Percentiles rank a stretch among this genome's conserved stretches.
Conservation (phyloP, 2,113 vertebrate species). For the Nematolebias whitei region DNA sequence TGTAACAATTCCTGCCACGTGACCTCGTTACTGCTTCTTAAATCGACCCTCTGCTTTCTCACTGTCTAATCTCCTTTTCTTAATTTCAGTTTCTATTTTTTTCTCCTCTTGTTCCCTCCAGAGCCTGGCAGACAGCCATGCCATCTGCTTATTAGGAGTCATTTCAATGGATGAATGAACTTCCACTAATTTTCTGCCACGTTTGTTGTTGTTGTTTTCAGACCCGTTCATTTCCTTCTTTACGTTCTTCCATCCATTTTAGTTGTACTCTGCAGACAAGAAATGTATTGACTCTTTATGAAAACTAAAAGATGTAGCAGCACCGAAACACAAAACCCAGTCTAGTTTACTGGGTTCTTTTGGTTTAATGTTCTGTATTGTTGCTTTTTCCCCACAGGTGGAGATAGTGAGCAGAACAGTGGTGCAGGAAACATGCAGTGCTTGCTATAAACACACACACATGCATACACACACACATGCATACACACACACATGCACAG, state of each 20-base stretch:
- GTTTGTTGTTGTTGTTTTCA: neutral
- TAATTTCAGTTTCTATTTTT: neutral
- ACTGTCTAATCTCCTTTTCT: conserved; percentile 9
- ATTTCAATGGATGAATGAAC: conserved; percentile 4
- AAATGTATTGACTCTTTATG: conserved; percentile 15
- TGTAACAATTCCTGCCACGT: neutral
- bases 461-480: too few species aligned
- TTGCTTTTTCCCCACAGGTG: neutral
- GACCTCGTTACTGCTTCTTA: conserved; percentile 4
- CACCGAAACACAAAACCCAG: neutral
- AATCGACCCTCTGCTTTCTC: neutral
- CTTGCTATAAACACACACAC: too few species aligned
- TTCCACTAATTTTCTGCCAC: neutral
- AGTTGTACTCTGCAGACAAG: neutral
- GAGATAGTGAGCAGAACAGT: neutral
- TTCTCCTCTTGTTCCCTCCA: neutral
- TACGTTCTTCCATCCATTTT: neutral
- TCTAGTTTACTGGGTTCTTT: neutral
- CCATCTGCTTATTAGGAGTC: conserved; percentile 27
- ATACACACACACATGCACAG: neutral
- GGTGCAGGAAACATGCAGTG: neutral
- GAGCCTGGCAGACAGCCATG: neutral
- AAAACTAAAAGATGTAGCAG: conserved; percentile 35
- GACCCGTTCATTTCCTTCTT: neutral
- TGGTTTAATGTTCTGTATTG: too few species aligned